Percentiles rank a stretch among this genome's conserved stretches.
Evolutionary conservation across 2,888 invertebrate genomes (phyloP).

Genomic region (Agelastica alni): DNA sequence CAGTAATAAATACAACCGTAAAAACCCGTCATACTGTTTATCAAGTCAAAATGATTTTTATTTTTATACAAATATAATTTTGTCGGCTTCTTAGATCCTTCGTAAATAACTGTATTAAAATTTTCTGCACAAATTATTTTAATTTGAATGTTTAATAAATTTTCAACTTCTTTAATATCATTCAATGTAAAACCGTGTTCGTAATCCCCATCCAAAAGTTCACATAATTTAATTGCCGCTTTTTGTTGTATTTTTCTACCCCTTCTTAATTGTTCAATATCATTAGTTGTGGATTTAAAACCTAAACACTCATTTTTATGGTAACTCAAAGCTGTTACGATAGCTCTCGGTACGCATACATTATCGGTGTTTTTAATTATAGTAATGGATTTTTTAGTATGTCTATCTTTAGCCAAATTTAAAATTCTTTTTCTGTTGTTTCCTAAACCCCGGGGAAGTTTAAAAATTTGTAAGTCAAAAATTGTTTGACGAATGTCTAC

Average conservation of each 20-base stretch:
- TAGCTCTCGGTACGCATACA: background rate
- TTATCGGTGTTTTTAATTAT: background rate
- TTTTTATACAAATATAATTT: slow-evolving; percentile 11
- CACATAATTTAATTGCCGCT: background rate
- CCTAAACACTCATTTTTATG: background rate
- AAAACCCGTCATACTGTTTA: background rate
- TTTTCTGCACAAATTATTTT: too few species aligned
- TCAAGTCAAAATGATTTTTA: background rate
- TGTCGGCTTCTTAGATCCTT: background rate
- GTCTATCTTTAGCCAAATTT: too few species aligned
- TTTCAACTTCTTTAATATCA: background rate
- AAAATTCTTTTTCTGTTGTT: too few species aligned
- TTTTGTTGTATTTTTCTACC: too few species aligned
- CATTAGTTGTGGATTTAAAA: background rate
- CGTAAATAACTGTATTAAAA: slow-evolving; percentile 3
- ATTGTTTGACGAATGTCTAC: background rate
- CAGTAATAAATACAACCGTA: slow-evolving; percentile 1
- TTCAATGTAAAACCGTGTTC: background rate
- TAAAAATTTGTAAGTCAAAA: too few species aligned
- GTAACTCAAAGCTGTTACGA: background rate
- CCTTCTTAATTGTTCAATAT: too few species aligned
- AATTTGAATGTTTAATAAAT: slow-evolving; percentile 5
- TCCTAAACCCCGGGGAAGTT: too few species aligned
- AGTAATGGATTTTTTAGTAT: background rate
- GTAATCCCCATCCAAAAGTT: background rate